Conservation (phyloP, 2,113 vertebrate species). For the Chascanopsetta lugubris region DNA sequence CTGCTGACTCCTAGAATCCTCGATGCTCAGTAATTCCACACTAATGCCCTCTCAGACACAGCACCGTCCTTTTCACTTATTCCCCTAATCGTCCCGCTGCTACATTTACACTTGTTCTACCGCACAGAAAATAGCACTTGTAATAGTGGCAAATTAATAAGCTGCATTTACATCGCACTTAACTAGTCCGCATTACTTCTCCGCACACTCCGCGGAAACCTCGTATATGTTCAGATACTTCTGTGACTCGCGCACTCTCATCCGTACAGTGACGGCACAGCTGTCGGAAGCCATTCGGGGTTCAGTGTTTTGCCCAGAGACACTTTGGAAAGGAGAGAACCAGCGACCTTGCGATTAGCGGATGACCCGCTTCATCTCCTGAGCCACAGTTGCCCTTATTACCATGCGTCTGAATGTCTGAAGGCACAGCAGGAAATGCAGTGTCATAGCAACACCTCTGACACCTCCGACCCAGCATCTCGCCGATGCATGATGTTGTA, state of each 20-base stretch:
- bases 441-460: slow-evolving; percentile 42
- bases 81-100: neutral
- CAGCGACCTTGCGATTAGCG: neutral
- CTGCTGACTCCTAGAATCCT: too few relatives aligned
- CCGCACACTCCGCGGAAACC: too few relatives aligned
- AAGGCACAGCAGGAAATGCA: slow-evolving; percentile 8
- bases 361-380: neutral
- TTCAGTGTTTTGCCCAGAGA: neutral
- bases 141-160: neutral
- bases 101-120: too few relatives aligned
- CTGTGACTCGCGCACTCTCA: neutral
- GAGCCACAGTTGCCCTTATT: neutral
- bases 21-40: too few relatives aligned
- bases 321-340: neutral
- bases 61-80: too few relatives aligned
- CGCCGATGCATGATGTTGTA: slow-evolving; percentile 6
- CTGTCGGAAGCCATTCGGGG: neutral
- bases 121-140: neutral
- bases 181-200: neutral
- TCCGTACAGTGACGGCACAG: too few relatives aligned
- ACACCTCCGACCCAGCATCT: slow-evolving; percentile 6
- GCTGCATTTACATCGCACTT: neutral
- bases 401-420: slow-evolving; percentile 14
- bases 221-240: neutral
- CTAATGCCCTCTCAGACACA: too few relatives aligned